phyloP scores from a whole-genome alignment of 2,113 vertebrate genomes.

The Sarotherodon lohbergeri region DNA sequence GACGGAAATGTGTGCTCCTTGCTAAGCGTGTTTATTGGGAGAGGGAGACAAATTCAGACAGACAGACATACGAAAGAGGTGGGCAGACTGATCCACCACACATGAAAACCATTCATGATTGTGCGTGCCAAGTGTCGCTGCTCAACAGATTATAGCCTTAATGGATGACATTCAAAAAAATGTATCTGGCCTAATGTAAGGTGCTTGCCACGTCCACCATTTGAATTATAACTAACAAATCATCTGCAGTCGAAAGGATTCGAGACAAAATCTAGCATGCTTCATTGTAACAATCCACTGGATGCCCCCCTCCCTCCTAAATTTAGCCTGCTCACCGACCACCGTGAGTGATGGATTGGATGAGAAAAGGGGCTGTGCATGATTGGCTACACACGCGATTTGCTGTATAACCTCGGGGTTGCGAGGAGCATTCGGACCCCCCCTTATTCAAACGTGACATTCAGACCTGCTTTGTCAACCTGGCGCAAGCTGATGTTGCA shows the following conservation, averaged over 20 bases:
- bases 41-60: neutral
- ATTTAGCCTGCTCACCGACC: constrained; percentile 20
- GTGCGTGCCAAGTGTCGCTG: constrained; percentile 14
- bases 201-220: neutral
- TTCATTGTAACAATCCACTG: neutral
- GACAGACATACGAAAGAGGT: constrained; percentile 13
- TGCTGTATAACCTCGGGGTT: constrained; percentile 35
- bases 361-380: constrained; percentile 30
- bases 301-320: neutral
- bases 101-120: constrained; percentile 3
- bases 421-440: constrained; percentile 14
- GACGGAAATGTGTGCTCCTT: neutral
- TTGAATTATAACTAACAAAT: neutral
- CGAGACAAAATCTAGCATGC: neutral
- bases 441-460: constrained; percentile 19
- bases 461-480: neutral
- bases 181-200: neutral
- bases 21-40: neutral
- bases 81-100: neutral
- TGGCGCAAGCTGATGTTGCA: neutral
- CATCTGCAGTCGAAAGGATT: neutral
- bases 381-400: constrained; percentile 36
- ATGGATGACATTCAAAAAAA: constrained; percentile 1
- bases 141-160: constrained; percentile 13
- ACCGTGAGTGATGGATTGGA: constrained; percentile 43